phyloP scores from a whole-genome alignment of 2,797 vertebrate genomes.

The Liasis olivaceus region DNA sequence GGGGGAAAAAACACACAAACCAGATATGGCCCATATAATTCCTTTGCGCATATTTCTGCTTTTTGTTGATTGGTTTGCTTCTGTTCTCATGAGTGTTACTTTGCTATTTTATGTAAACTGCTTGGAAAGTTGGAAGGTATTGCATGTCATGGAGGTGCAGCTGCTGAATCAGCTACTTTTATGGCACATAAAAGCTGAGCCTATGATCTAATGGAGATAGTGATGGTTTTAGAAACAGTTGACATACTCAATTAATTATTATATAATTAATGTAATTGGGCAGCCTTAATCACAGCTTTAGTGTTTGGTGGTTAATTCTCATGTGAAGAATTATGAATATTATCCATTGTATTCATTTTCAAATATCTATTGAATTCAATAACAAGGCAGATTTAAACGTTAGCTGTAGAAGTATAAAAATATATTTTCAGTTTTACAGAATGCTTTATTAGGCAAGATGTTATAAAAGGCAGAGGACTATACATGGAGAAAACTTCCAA shows the following conservation, averaged over 20 bases:
- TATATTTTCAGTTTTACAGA: background rate
- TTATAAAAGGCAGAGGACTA: background rate
- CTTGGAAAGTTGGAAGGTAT: background rate
- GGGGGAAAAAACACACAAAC: background rate
- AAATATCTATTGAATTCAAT: background rate
- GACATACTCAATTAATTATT: background rate
- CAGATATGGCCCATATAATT: background rate
- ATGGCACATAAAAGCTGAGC: background rate
- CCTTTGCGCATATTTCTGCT: background rate
- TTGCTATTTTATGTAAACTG: background rate
- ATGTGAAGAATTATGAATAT: background rate
- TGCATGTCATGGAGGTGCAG: background rate
- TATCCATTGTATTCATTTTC: background rate
- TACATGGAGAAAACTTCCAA: background rate
- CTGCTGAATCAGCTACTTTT: background rate
- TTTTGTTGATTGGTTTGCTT: background rate
- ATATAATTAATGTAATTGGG: slow-evolving; percentile 9
- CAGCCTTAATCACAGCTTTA: background rate
- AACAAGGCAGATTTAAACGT: background rate
- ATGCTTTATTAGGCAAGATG: background rate
- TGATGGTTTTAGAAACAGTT: background rate
- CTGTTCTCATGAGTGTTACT: background rate
- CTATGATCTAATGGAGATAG: slow-evolving; percentile 1
- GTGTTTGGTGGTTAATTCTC: background rate
- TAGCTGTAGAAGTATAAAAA: background rate